Evolutionary conservation across 1,140 invertebrate species (phyloP).

Genomic region (Tetranychus cinnabarinus): DNA sequence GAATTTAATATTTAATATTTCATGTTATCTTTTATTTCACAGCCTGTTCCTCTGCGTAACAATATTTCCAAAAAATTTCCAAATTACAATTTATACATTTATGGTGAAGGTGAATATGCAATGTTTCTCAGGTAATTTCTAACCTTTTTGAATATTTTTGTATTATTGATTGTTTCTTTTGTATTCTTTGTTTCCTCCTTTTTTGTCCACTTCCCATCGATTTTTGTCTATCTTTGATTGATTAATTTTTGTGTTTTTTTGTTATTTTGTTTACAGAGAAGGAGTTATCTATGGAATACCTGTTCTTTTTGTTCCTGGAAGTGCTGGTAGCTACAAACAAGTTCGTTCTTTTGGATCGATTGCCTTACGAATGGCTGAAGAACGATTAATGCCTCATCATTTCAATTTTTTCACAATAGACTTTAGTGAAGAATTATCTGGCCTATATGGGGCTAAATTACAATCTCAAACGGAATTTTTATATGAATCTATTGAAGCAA

Average conservation of each 20-base stretch:
- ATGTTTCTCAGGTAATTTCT: slow-evolving; percentile 31
- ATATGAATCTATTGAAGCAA: slow-evolving; percentile 1
- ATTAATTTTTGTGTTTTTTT: slow-evolving; percentile 1
- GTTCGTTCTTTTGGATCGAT: slow-evolving; percentile 68
- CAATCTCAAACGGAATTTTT: slow-evolving; percentile 35
- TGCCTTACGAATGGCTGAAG: slow-evolving; percentile 46
- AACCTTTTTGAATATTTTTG: not conserved
- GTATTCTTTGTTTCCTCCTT: not conserved
- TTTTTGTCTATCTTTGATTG: not conserved
- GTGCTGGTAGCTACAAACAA: slow-evolving; percentile 73
- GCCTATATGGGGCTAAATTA: slow-evolving; percentile 47
- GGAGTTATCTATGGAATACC: slow-evolving; percentile 59
- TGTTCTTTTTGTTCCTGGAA: slow-evolving; percentile 74
- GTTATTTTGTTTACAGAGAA: slow-evolving; percentile 8
- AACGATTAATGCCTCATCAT: slow-evolving; percentile 31
- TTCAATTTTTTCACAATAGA: slow-evolving; percentile 72
- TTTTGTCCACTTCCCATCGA: not conserved
- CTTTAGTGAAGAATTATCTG: slow-evolving; percentile 55
- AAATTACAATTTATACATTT: slow-evolving; percentile 60
- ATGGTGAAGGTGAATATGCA: slow-evolving; percentile 59
- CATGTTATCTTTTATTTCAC: slow-evolving; percentile 14
- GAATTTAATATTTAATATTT: not conserved
- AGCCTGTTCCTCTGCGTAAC: slow-evolving; percentile 38
- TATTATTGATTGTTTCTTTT: not conserved
- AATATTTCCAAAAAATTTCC: slow-evolving; percentile 33